Conservation (phyloP, 2,888 invertebrate species). For the Acrocyrtus sp. region DNA sequence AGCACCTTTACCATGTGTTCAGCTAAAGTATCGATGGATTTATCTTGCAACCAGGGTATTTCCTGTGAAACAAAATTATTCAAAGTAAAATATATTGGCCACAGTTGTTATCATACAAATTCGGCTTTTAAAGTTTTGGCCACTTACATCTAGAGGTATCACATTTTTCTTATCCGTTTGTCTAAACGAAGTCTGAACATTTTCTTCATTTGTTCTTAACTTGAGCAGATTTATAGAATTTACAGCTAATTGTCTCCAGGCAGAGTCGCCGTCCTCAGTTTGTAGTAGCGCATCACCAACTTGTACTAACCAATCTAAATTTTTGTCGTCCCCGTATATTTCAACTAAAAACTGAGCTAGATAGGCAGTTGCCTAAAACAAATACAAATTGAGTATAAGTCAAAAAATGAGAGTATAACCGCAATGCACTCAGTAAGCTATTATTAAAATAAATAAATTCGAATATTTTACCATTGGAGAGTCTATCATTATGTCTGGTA, state of each 20-base stretch:
- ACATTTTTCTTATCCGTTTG: slow-evolving; percentile 49
- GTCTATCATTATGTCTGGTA: slow-evolving; percentile 60
- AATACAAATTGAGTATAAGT: slow-evolving; percentile 7
- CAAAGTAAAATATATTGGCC: background rate
- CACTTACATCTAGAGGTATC: slow-evolving; percentile 54
- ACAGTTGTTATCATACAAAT: background rate
- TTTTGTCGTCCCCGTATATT: slow-evolving; percentile 58
- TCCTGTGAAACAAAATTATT: slow-evolving; percentile 55
- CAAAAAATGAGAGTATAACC: background rate
- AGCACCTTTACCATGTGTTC: slow-evolving; percentile 63
- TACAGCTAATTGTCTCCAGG: slow-evolving; percentile 52
- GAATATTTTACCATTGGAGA: slow-evolving; percentile 58
- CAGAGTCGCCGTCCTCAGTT: slow-evolving; percentile 45
- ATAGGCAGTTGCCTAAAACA: slow-evolving; percentile 52
- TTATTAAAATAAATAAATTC: background rate
- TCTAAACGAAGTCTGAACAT: slow-evolving; percentile 58
- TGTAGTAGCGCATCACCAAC: slow-evolving; percentile 51
- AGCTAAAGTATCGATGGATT: slow-evolving; percentile 53
- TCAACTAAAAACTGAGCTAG: slow-evolving; percentile 60
- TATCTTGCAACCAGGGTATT: slow-evolving; percentile 59
- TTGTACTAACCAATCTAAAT: slow-evolving; percentile 59
- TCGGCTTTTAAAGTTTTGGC: background rate
- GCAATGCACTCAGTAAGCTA: background rate
- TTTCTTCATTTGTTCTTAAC: slow-evolving; percentile 55
- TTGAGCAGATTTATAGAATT: slow-evolving; percentile 60